A percentile compares a stretch with the other conserved stretches of the same genome.
Evolutionary conservation across 2,888 invertebrate species (phyloP).

Genomic region (Drosophila putrida): DNA sequence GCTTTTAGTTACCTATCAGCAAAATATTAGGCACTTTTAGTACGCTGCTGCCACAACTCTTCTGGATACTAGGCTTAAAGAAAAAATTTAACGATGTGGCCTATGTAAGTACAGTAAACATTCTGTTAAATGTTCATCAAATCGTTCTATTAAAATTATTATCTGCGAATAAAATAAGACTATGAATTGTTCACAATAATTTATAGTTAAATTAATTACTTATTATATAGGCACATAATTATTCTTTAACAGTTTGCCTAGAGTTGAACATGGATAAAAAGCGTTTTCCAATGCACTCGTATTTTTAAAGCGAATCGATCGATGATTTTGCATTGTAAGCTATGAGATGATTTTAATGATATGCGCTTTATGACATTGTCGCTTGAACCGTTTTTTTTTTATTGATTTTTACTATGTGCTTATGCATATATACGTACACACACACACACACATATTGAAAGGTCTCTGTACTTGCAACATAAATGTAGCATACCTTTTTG

Average conservation of each 20-base stretch:
- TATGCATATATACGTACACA: neutral
- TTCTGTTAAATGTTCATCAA: no score
- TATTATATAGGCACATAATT: neutral
- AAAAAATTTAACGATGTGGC: no score
- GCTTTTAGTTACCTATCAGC: no score
- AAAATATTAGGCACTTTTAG: no score
- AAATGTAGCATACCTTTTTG: constrained; percentile 70
- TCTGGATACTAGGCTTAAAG: no score
- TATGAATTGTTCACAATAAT: no score
- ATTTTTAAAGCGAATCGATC: constrained; percentile 28
- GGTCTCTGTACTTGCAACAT: constrained; percentile 13
- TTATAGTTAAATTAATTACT: neutral
- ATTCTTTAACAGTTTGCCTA: neutral
- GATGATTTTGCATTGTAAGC: constrained; percentile 14
- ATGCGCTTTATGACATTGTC: constrained; percentile 35
- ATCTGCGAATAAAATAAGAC: no score
- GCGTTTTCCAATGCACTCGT: constrained; percentile 2
- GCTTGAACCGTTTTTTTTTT: constrained; percentile 43
- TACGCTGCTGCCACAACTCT: no score
- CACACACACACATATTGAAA: neutral
- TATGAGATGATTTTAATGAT: constrained; percentile 42
- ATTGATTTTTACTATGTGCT: constrained; percentile 44
- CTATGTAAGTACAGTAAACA: no score
- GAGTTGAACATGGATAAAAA: neutral
- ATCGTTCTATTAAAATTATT: no score